Conservation (phyloP, 2,113 vertebrate species). For the Catharus fuscescens region DNA sequence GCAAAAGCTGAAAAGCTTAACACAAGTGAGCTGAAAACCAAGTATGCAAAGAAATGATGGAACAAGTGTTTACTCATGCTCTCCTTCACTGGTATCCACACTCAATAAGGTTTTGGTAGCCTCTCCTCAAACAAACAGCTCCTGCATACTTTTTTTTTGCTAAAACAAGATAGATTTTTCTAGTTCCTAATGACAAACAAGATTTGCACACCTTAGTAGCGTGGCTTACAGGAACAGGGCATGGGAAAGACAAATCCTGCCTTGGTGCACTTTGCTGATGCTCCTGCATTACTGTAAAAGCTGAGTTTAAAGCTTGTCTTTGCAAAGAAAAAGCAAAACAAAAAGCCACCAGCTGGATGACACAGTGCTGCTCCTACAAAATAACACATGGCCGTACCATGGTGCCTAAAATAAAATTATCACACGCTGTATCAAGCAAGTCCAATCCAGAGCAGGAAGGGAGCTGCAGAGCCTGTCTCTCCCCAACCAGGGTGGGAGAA, state of each 20-base stretch:
- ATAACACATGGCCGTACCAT: not conserved
- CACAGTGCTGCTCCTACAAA: not conserved
- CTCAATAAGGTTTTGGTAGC: not conserved
- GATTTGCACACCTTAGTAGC: not conserved
- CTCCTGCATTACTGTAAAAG: not conserved
- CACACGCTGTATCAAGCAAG: accelerated
- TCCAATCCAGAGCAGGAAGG: not conserved
- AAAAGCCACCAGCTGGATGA: not conserved
- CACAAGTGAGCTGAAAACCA: conserved; percentile 12
- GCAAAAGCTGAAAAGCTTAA: conserved; percentile 56
- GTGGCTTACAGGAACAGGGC: not conserved
- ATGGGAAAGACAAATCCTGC: not conserved
- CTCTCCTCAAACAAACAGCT: not conserved
- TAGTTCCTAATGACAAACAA: not conserved
- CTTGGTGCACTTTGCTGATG: not conserved
- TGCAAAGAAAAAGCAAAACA: not conserved
- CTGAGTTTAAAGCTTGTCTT: not conserved
- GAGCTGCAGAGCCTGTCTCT: not conserved
- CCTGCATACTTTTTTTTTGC: not conserved
- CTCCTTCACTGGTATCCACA: not conserved
- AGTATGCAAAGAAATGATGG: not conserved
- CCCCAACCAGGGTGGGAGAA: accelerated
- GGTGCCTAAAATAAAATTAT: not conserved
- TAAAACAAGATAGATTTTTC: not conserved
- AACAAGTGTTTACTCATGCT: not conserved